These are phyloP conservation scores for Vespertilio murinus DNA, from an alignment of 2,797 vertebrate species.

Conservation along the genomic window DNA sequence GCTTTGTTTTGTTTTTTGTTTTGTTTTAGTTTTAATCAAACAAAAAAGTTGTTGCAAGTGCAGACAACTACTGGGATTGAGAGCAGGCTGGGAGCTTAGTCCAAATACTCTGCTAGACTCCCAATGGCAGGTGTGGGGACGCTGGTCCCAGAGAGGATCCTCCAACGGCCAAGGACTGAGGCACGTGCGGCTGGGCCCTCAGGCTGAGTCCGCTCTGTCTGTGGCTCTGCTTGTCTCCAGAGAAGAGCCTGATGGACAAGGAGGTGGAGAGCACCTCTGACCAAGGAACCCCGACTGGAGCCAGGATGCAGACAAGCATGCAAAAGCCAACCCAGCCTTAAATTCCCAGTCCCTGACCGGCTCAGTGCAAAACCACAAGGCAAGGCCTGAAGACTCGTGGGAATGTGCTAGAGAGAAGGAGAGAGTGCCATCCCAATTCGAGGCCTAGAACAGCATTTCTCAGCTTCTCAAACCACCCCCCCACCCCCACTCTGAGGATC, in stretches of 20 bases:
- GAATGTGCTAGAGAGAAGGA: background rate
- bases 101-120: background rate
- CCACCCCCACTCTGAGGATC: no score
- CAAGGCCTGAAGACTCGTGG: background rate
- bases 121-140: no score
- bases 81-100: background rate
- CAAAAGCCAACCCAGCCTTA: background rate
- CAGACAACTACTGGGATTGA: background rate
- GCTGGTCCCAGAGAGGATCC: background rate
- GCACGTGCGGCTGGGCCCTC: accelerated
- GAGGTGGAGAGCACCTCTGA: background rate
- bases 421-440: accelerated
- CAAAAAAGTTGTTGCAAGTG: background rate
- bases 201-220: background rate
- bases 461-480: no score
- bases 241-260: background rate
- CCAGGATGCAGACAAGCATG: background rate
- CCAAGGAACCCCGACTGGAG: background rate
- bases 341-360: background rate
- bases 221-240: background rate
- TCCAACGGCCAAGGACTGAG: background rate
- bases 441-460: background rate
- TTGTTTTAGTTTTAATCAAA: background rate
- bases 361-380: background rate
- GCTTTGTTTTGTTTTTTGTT: background rate